phyloP scores from a whole-genome alignment of 2,888 invertebrate species.

The Dynastes grantii region DNA sequence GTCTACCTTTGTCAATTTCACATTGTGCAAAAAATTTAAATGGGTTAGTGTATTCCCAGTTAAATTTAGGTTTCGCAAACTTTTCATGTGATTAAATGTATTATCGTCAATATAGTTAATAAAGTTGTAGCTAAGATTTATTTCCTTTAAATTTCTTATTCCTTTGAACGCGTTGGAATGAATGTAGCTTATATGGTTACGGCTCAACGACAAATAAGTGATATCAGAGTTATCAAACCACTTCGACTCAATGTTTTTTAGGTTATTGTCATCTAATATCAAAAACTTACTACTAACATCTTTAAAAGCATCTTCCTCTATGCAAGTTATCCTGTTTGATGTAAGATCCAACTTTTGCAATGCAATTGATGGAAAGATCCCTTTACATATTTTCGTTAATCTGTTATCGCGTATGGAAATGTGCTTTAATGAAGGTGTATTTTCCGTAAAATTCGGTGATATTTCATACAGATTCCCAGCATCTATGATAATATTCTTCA shows the following conservation, averaged over 20 bases:
- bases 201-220: constrained; percentile 9
- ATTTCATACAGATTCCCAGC: constrained; percentile 26
- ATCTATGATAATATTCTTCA: constrained; percentile 18
- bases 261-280: constrained; percentile 30
- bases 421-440: constrained; percentile 22
- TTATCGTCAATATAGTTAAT: constrained; percentile 41
- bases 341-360: constrained; percentile 27
- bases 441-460: constrained; percentile 37
- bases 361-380: constrained; percentile 9
- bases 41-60: constrained; percentile 45
- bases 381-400: background rate
- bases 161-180: constrained; percentile 26
- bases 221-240: constrained; percentile 38
- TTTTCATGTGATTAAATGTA: constrained; percentile 15
- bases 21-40: constrained; percentile 36
- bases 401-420: constrained; percentile 20
- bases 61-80: constrained; percentile 20
- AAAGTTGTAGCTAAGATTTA: constrained; percentile 41
- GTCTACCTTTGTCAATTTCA: constrained; percentile 33
- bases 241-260: constrained; percentile 33
- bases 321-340: constrained; percentile 20
- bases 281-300: constrained; percentile 16
- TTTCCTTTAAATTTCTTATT: constrained; percentile 22
- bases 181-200: constrained; percentile 40
- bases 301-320: constrained; percentile 31